phyloP scores from a whole-genome alignment of 2,113 vertebrate genomes.

The Psephotus haematonotus region DNA sequence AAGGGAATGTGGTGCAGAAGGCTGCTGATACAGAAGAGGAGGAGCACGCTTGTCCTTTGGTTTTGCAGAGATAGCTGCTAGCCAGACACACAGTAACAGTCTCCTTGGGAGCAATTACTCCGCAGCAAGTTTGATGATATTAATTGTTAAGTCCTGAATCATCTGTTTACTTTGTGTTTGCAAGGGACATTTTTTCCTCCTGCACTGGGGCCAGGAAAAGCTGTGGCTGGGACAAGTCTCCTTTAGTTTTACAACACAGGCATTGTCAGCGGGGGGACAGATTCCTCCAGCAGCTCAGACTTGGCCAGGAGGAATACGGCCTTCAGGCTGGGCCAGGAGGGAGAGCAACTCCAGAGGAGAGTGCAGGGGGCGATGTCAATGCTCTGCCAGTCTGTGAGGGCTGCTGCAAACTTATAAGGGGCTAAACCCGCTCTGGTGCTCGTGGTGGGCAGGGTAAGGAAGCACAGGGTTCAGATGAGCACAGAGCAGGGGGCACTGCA shows the following conservation, averaged over 20 bases:
- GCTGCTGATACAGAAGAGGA: neutral
- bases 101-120: neutral
- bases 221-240: neutral
- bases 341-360: neutral
- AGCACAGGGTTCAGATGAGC: neutral
- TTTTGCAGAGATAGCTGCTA: neutral
- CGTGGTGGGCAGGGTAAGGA: neutral
- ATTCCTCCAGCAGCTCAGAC: neutral
- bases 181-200: neutral
- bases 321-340: neutral
- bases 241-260: neutral
- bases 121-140: neutral
- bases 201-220: neutral
- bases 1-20: neutral
- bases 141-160: neutral
- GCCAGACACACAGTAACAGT: neutral
- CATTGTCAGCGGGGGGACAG: neutral
- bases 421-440: neutral
- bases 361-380: neutral
- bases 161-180: neutral
- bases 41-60: accelerated
- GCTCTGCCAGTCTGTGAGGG: neutral
- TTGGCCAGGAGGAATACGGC: neutral
- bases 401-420: neutral
- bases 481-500: neutral